Evolutionary conservation across 2,888 invertebrate species (phyloP).

Genomic region (Yponomeuta cagnagella): DNA sequence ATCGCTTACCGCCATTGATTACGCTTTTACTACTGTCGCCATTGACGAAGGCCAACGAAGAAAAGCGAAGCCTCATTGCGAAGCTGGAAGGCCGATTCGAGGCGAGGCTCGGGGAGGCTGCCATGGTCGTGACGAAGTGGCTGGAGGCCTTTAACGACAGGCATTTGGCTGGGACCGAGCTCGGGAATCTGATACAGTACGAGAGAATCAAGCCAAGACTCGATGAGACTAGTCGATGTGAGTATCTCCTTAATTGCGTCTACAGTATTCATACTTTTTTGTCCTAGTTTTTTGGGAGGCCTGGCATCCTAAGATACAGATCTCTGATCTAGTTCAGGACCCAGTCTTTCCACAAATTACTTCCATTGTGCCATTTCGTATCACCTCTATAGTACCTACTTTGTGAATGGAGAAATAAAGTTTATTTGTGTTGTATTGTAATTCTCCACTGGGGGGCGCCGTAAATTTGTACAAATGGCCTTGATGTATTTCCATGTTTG

Average conservation of each 20-base stretch:
- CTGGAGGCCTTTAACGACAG: slow-evolving; percentile 52
- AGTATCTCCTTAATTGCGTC: slow-evolving; percentile 24
- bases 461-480: too few species aligned
- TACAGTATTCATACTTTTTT: not conserved
- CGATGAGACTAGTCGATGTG: slow-evolving; percentile 30
- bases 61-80: slow-evolving; percentile 24
- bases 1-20: not conserved
- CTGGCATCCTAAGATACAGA: too few species aligned
- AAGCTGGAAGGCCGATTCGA: slow-evolving; percentile 38
- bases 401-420: too few species aligned
- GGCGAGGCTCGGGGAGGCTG: slow-evolving; percentile 35
- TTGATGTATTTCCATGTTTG: too few species aligned
- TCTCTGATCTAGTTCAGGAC: too few species aligned
- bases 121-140: slow-evolving; percentile 29
- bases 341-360: too few species aligned
- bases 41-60: not conserved
- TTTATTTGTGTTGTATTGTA: too few species aligned
- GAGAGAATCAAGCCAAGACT: slow-evolving; percentile 46
- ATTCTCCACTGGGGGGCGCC: too few species aligned
- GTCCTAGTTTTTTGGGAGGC: not conserved
- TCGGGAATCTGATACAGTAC: slow-evolving; percentile 48
- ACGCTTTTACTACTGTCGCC: not conserved
- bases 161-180: slow-evolving; percentile 41
- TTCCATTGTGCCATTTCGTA: too few species aligned
- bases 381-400: too few species aligned